phyloP scores from a whole-genome alignment of 2,888 invertebrate genomes.

The Mesoligia furuncula region DNA sequence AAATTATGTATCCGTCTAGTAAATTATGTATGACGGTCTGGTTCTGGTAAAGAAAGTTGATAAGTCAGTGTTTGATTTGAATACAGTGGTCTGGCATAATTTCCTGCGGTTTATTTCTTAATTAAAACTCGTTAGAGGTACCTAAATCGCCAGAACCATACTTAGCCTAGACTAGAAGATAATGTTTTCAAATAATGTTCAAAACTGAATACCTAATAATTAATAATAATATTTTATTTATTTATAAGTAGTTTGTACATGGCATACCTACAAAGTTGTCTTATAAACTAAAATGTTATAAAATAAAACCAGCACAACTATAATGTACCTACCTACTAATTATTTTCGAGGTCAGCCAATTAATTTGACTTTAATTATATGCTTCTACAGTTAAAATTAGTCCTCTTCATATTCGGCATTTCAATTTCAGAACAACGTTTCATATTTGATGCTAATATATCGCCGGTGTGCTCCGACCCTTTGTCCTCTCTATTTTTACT shows the following conservation, averaged over 20 bases:
- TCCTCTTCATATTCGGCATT: conserved; percentile 50
- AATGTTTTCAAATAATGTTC: neutral
- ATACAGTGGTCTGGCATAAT: neutral
- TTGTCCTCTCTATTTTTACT: conserved; percentile 50
- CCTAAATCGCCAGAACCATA: neutral
- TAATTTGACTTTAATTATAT: conserved; percentile 30
- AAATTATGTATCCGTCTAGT: neutral
- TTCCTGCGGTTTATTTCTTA: neutral
- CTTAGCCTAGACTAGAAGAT: neutral
- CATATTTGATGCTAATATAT: conserved; percentile 59
- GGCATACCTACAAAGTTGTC: no score
- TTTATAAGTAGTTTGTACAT: no score
- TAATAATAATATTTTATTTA: no score
- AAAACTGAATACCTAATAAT: neutral
- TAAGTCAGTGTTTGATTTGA: neutral
- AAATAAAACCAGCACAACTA: no score
- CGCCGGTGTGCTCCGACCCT: conserved; percentile 47
- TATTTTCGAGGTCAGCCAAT: conserved; percentile 26
- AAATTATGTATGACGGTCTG: neutral
- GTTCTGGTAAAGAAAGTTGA: neutral
- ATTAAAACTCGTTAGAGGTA: no score
- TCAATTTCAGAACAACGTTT: conserved; percentile 48
- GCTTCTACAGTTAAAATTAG: conserved; percentile 31
- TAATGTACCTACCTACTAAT: neutral
- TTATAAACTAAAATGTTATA: no score